Evolutionary conservation across 1,140 invertebrate species (phyloP).

Genomic region (Eueides isabella): DNA sequence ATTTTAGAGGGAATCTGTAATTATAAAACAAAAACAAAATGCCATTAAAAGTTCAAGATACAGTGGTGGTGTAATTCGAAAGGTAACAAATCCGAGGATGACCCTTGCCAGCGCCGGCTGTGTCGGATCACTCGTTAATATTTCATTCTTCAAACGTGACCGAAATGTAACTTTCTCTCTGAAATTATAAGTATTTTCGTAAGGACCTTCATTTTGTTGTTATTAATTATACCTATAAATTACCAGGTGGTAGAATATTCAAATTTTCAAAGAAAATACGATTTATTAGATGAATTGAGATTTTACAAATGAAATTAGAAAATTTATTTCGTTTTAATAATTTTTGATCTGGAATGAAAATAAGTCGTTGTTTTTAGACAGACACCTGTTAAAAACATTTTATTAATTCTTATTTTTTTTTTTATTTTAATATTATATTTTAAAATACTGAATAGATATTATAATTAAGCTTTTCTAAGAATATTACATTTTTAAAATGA

Average conservation of each 20-base stretch:
- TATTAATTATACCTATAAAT: conserved; percentile 9
- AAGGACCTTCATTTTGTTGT: conserved; percentile 1
- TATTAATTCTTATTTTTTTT: neutral
- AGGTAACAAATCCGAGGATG: conserved; percentile 9
- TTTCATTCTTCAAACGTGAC: conserved; percentile 23
- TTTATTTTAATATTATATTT: neutral
- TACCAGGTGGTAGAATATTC: neutral
- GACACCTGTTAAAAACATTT: neutral
- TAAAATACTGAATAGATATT: neutral
- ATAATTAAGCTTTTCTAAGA: no score
- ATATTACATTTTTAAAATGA: no score
- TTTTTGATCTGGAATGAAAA: neutral
- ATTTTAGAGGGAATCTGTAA: neutral
- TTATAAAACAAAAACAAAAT: neutral
- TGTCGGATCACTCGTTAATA: conserved; percentile 17
- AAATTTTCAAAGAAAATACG: conserved; percentile 1
- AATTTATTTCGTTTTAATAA: neutral
- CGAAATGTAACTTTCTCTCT: neutral
- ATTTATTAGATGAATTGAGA: neutral
- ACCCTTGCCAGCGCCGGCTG: neutral
- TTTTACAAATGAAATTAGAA: neutral
- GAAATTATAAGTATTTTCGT: neutral
- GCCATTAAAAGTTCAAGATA: neutral
- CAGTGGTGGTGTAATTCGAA: neutral
- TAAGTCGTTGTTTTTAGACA: neutral